Base-by-base conservation (phyloP, 1,140 invertebrate species). In the Phymorhynchus buccinoides region DNA sequence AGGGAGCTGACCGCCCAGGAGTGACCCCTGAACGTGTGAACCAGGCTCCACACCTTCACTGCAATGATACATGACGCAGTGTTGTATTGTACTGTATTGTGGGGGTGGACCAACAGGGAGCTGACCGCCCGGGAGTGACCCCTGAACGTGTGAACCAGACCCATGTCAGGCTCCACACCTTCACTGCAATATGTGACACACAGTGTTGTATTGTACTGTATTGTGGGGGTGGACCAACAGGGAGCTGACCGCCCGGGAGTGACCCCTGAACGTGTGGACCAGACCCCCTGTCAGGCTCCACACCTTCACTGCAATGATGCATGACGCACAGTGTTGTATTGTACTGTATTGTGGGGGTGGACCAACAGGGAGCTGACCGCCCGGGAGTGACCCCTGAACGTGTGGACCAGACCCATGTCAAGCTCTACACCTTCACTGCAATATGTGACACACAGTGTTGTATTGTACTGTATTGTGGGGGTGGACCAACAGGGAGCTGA, bases 261-360 rank as follows among this genome's bases (percentile, higher is more conserved):
- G 93, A 71, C 90, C 92, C 44, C 91, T 89, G 80, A 93, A 93
- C 35, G 90, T 92, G 86, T 93, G 92, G 4, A 93, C 89, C 39
- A 91, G 88, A 37, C 91, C 91, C n/a, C 92, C 92, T 52, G 84
- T 89, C 39, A 91, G 75, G 86, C 91, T 92, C 93, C 93, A 93
- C 27, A 92, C 89, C 87, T 93, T 93, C 32, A 93, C 93, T 93
- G n/a, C n/a, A n/a, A n/a, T n/a, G n/a, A n/a, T n/a, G n/a, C n/a
- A n/a, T n/a, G n/a, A n/a, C n/a, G n/a, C n/a, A n/a, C n/a, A n/a
- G n/a, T n/a, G n/a, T n/a, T n/a, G n/a, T n/a, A n/a, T n/a, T n/a
- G n/a, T n/a, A n/a, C n/a, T n/a, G n/a, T n/a, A n/a, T n/a, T 89
- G 87, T n/a, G n/a, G 14, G 93, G 93, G 86, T 93, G 92, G 41